Evolutionary conservation across 2,797 vertebrate genomes (phyloP), one percentile per base, ranked within the genome.

Genomic region (Dromococcyx pavoninus): DNA sequence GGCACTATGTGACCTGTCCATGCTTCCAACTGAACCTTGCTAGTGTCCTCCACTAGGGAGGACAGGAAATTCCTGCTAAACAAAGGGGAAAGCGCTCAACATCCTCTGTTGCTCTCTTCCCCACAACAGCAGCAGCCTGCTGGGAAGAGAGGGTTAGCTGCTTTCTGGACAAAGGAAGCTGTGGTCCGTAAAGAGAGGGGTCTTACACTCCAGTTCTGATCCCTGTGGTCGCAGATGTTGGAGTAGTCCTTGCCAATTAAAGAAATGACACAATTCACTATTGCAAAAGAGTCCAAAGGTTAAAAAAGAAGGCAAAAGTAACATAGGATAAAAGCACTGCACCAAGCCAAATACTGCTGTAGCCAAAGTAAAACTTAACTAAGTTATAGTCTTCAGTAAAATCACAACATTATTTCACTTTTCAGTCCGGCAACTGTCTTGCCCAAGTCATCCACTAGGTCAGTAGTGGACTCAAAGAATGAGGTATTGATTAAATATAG

Each of bases 231-330:
- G 73, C 83, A 93, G 86, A 91, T 86, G 62, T 37, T 84, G 58
- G 76, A 56, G 17, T 28, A 69, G 82, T 17, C n/a, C 39, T 90
- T 88, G 66, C 69, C 85, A 96, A 93, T 86, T 81, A 75, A 86
- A 91, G 58, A 83, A 89, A 92, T 88, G 37, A 89, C 69, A 91
- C 51, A 93, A 92, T 39, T 93, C 94, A 72, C 70, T 86, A 70
- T 83, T 91, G 85, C 87, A 84, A 87, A 95, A 92, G 69, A 86
- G 78, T 87, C 69, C 72, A 89, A 81, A 95, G 73, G 65, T 94
- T 86, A 86, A 73, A 94, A 91, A 93, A 80, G 58, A 82, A 92
- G 77, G 77, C 33, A 71, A 91, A 89, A 72, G 33, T 88, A 73
- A 53, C 41, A 61, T 8, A 74, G 50, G 69, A 67, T 88, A 85